Evolutionary conservation across 2,113 vertebrate genomes (phyloP).

Genomic region (Crypturellus undulatus): DNA sequence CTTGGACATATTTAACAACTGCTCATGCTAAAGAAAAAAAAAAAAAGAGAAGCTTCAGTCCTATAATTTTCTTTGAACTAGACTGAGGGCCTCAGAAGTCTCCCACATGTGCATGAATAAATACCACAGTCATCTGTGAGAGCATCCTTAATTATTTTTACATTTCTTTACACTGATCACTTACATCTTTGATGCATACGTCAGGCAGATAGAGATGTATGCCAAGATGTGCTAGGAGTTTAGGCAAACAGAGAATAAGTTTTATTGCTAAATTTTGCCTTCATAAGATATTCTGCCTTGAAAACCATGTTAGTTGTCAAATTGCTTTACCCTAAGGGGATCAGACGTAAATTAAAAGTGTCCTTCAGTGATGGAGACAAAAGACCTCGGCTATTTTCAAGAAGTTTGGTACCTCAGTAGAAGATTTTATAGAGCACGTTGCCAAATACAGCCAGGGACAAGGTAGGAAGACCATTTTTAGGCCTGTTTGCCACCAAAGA

Average conservation of each 20-base stretch:
- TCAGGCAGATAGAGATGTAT: not conserved
- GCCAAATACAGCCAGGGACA: not conserved
- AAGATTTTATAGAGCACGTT: not conserved
- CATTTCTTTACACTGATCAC: slow-evolving; percentile 28
- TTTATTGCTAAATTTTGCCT: not conserved
- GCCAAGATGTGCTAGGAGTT: slow-evolving; percentile 27
- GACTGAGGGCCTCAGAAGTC: slow-evolving; percentile 1
- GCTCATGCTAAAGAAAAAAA: not conserved
- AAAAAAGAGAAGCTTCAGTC: not conserved
- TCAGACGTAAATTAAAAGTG: not conserved
- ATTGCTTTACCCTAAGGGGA: slow-evolving; percentile 9
- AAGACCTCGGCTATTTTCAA: not conserved
- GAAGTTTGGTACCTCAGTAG: not conserved
- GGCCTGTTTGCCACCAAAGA: not conserved
- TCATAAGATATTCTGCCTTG: slow-evolving; percentile 6
- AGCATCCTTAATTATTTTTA: slow-evolving; percentile 28
- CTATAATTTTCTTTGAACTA: slow-evolving; percentile 55
- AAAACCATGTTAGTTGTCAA: slow-evolving; percentile 41
- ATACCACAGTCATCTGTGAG: slow-evolving; percentile 47
- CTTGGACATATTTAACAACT: slow-evolving; percentile 44
- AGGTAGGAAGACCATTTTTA: not conserved
- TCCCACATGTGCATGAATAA: slow-evolving; percentile 47
- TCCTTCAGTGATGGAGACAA: not conserved
- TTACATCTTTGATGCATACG: not conserved
- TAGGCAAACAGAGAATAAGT: slow-evolving; percentile 32